A percentile compares a stretch with the other conserved stretches of the same genome.
Conservation (phyloP, 2,113 vertebrate species). For the Mustela lutreola region DNA sequence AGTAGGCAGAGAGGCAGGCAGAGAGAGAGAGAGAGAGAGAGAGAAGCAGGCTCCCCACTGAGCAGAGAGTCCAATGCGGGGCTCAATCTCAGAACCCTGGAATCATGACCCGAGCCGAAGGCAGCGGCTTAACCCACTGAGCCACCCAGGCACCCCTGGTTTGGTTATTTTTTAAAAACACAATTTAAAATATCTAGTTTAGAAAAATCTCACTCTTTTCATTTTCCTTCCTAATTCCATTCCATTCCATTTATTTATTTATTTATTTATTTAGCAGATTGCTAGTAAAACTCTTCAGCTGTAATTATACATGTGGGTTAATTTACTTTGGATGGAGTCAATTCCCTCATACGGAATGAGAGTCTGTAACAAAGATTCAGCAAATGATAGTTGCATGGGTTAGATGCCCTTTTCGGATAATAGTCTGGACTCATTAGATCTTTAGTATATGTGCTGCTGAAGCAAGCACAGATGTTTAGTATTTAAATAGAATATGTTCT, state of each 20-base stretch:
- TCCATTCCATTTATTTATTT: neutral
- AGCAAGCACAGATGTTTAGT: no score
- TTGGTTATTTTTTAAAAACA: neutral
- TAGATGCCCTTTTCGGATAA: constrained; percentile 17
- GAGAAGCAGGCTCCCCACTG: no score
- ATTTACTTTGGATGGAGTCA: constrained; percentile 9
- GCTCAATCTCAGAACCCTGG: no score
- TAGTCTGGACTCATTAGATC: constrained; percentile 19
- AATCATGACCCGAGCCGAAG: no score
- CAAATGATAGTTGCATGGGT: neutral
- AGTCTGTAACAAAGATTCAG: constrained; percentile 17
- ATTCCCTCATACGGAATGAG: neutral
- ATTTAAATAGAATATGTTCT: neutral
- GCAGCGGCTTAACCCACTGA: no score
- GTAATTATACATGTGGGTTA: neutral
- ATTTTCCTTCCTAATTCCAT: neutral
- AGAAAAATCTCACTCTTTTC: constrained; percentile 7
- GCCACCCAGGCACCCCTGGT: neutral
- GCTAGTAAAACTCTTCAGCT: neutral
- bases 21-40: no score
- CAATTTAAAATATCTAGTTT: neutral
- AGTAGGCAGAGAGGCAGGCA: no score
- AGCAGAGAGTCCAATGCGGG: no score
- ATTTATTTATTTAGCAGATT: neutral
- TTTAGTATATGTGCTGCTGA: neutral